Base-by-base conservation (phyloP, 2,113 vertebrate species). In the Hemichromis elongatus region DNA sequence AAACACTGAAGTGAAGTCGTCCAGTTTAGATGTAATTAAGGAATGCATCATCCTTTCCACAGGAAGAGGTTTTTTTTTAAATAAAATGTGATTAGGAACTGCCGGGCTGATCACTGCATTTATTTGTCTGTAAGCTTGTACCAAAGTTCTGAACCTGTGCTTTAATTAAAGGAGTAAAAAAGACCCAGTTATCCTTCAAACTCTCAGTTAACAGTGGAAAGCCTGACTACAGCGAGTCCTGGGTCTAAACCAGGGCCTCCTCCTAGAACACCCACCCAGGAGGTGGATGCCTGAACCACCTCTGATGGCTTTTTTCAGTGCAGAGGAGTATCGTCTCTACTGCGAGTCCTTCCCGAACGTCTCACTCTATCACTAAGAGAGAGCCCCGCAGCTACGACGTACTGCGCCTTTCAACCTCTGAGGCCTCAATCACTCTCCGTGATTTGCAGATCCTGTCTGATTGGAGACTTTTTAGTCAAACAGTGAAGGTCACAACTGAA, bases 401-500 rank as follows among this genome's bases (percentile, higher is more conserved):
- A 0, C 42, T 7, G 37, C 8, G 5, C 5, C 37, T 45, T 45
- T 9, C 26, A 4, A 70, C 1, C 66, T 26, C 4, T 0, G 37
- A 70, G 13, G n/a, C 66, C 21, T 70, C 66, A 45, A 2, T 42
- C 13, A 2, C 18, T 73, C 40, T 0, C 5, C 24, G 0, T 0
- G 21, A 28, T 47, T 0, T 26, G 68, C 40, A 73, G 68, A 73
- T 28, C 21, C 24, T 28, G 40, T 47, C 68, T 30, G 42, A 75
- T 10, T 50, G 68, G 66, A 73, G 21, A 47, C 0, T 47, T 73
- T 28, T 47, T 28, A 14, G 47, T 52, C 47, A 19, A 19, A 52
- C 18, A 52, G 66, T 73, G 66, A 73, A 28, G 66, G 40, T 47
- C 24, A 28, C 42, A 45, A 57, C 59, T 79, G 50, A n/a, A 57